Conservation (phyloP, 2,888 invertebrate species). For the Rutpela maculata region DNA sequence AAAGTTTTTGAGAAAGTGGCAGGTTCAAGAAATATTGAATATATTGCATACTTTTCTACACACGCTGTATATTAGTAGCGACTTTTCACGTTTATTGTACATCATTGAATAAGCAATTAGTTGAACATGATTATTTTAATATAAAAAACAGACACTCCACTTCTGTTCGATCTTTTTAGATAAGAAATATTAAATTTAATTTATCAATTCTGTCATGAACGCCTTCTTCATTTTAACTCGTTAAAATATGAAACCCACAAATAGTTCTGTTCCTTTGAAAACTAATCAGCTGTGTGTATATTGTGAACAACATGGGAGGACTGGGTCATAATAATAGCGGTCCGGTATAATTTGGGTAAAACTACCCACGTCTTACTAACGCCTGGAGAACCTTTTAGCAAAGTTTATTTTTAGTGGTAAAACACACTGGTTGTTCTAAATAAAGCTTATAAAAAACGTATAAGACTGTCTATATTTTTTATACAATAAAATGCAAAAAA, state of each 20-base stretch:
- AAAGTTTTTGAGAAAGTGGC: no score
- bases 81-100: no score
- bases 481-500: no score
- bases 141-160: no score
- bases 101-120: no score
- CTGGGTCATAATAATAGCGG: constrained; percentile 3
- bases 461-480: neutral
- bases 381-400: neutral
- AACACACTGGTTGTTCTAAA: neutral
- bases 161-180: no score
- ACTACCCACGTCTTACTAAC: neutral
- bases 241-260: neutral
- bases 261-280: neutral
- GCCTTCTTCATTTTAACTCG: neutral
- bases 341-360: neutral
- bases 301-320: neutral
- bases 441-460: neutral
- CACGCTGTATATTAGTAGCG: no score
- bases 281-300: neutral
- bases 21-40: no score
- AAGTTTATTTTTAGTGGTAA: neutral
- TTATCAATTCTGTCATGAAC: neutral
- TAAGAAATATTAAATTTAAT: no score
- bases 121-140: no score
- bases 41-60: no score